These are phyloP conservation scores for Rhinoptilus africanus DNA, from an alignment of 2,113 vertebrate genomes.

Conservation along the genomic window DNA sequence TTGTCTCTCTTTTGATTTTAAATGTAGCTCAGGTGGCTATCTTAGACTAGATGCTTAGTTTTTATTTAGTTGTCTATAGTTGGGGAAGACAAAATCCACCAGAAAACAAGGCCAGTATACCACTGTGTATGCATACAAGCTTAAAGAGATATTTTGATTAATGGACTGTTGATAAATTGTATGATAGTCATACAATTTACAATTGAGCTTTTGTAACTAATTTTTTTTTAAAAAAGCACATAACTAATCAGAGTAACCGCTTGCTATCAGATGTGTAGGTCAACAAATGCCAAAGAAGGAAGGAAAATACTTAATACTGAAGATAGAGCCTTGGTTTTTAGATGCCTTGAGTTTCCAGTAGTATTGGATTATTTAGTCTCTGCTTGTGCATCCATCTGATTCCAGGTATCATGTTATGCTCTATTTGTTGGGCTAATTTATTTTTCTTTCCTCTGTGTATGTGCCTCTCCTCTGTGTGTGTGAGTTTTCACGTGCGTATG, in stretches of 20 bases:
- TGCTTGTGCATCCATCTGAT: not conserved
- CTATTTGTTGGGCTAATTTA: not conserved
- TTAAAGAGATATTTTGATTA: not conserved
- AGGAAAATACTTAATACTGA: not conserved
- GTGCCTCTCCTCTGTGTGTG: not conserved
- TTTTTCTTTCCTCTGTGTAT: not conserved
- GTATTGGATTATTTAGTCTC: not conserved
- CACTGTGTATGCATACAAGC: not conserved
- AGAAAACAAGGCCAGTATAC: not conserved
- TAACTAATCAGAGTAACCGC: not conserved
- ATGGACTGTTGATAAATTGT: not conserved
- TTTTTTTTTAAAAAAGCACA: not conserved
- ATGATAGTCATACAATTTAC: not conserved
- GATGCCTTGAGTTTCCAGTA: not conserved
- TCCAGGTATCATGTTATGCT: not conserved
- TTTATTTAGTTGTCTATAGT: not conserved
- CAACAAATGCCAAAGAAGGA: not conserved
- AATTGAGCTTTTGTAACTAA: not conserved
- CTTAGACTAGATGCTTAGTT: not conserved
- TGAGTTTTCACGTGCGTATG: not conserved
- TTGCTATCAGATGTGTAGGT: not conserved
- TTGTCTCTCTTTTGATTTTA: not conserved
- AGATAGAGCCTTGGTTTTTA: not conserved
- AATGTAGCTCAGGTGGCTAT: not conserved
- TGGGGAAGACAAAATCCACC: not conserved